A percentile compares a stretch with the other conserved stretches of the same genome.
Conservation (phyloP, 2,113 vertebrate species). For the Poeciliopsis turrubarensis region DNA sequence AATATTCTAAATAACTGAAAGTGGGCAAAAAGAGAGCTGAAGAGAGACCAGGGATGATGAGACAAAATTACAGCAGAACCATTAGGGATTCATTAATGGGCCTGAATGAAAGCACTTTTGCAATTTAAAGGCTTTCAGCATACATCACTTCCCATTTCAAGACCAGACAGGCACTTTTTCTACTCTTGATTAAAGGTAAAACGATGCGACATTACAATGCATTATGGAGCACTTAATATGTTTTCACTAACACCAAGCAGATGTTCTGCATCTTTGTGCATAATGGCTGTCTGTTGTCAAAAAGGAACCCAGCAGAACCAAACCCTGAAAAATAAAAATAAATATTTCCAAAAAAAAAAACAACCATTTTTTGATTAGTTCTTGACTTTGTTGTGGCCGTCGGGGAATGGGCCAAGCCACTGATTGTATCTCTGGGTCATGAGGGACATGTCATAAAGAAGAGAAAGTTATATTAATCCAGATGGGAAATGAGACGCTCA, state of each 20-base stretch:
- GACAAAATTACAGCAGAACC: slow-evolving; percentile 4
- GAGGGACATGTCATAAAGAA: not conserved
- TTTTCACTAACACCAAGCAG: not conserved
- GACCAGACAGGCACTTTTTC: slow-evolving; percentile 4
- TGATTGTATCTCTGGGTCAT: not conserved
- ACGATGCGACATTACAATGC: not conserved
- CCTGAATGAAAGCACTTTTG: slow-evolving; percentile 16
- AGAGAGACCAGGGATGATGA: not conserved
- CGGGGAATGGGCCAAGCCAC: not conserved
- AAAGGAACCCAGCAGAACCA: not conserved
- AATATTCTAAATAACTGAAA: not conserved
- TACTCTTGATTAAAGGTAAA: not conserved
- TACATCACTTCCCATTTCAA: not conserved
- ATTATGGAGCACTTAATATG: slow-evolving; percentile 3
- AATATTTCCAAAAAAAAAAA: not conserved
- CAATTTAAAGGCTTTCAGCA: slow-evolving; percentile 45
- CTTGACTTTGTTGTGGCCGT: not conserved
- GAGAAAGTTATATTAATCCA: not conserved
- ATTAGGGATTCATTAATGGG: slow-evolving; percentile 35
- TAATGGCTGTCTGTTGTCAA: not conserved
- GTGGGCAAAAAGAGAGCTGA: not conserved
- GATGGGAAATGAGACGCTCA: slow-evolving; percentile 9
- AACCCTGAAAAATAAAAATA: not conserved
- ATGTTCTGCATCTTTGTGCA: not conserved
- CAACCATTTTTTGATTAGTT: not conserved